Conservation (phyloP, 2,797 vertebrate species). For the Anolis apletophallus region DNA sequence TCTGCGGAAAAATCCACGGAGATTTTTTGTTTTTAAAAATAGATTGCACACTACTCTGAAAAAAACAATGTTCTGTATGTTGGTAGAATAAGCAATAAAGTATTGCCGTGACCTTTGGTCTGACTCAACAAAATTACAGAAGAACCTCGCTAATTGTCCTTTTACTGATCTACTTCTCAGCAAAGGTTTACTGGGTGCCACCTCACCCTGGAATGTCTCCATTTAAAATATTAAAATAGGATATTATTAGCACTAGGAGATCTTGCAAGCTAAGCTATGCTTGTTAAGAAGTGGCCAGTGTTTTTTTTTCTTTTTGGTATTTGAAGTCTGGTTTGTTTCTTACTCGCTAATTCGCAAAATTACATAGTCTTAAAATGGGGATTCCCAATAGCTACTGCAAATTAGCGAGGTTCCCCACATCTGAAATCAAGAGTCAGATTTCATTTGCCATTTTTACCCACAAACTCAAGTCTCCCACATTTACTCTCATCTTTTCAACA, state of each 20-base stretch:
- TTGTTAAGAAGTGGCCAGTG: conserved; percentile 54
- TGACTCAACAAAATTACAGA: conserved; percentile 74
- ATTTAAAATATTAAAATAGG: conserved; percentile 58
- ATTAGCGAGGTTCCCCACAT: conserved; percentile 79
- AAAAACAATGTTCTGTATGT: conserved; percentile 74
- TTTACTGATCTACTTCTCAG: conserved; percentile 66
- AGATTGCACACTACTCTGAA: conserved; percentile 74
- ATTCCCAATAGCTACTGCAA: conserved; percentile 65
- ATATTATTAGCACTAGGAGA: conserved; percentile 62
- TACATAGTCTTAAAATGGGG: conserved; percentile 50
- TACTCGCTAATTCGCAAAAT: conserved; percentile 79
- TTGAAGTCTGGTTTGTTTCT: conserved; percentile 43
- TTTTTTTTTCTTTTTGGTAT: conserved; percentile 59
- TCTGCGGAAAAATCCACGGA: conserved; percentile 84
- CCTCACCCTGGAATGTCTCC: conserved; percentile 67
- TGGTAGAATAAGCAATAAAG: conserved; percentile 70
- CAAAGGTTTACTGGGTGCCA: conserved; percentile 39
- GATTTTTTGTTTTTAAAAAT: conserved; percentile 79
- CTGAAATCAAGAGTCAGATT: conserved; percentile 67
- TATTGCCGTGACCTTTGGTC: conserved; percentile 72
- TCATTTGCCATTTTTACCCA: conserved; percentile 63
- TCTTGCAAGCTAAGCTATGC: conserved; percentile 67
- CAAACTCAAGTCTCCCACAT: conserved; percentile 61
- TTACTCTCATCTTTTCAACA: conserved; percentile 60
- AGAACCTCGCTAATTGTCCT: conserved; percentile 80